Conservation (phyloP, 2,888 invertebrate species). For the Ichneumoninae sp. region DNA sequence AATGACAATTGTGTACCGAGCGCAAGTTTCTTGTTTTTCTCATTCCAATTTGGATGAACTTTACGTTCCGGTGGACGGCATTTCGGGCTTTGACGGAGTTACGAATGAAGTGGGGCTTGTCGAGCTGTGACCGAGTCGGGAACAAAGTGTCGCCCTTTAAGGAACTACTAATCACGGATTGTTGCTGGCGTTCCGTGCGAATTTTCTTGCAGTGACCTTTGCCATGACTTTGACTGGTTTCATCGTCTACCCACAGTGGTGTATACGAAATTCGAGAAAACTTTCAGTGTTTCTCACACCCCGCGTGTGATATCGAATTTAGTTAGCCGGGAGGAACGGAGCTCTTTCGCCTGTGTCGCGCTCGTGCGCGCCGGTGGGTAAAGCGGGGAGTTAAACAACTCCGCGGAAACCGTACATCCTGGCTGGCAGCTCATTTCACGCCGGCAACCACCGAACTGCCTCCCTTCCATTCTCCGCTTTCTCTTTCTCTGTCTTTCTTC, state of each 20-base stretch:
- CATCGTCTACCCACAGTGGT: background rate
- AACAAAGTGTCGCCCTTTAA: background rate
- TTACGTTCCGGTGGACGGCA: background rate
- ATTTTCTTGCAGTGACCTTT: background rate
- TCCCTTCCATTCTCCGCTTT: constrained; percentile 59
- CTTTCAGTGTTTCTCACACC: constrained; percentile 15
- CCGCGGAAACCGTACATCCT: constrained; percentile 74
- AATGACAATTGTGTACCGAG: constrained; percentile 42
- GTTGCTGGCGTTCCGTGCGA: background rate
- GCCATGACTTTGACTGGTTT: background rate
- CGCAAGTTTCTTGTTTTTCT: constrained; percentile 11
- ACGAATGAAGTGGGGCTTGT: background rate
- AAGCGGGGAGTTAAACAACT: constrained; percentile 75
- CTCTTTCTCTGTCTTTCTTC: constrained; percentile 62
- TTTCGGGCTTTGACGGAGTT: background rate
- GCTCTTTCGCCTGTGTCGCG: constrained; percentile 47
- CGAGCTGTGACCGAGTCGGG: background rate
- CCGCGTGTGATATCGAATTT: constrained; percentile 45
- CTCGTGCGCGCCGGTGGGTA: constrained; percentile 44
- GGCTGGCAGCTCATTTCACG: constrained; percentile 79
- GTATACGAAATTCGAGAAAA: constrained; percentile 28
- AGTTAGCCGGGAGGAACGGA: constrained; percentile 37
- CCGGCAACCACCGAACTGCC: constrained; percentile 73
- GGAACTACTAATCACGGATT: background rate
- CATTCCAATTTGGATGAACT: constrained; percentile 23